Evolutionary conservation across 2,888 invertebrate species (phyloP).

Genomic region (Ferdinandea cuprea): DNA sequence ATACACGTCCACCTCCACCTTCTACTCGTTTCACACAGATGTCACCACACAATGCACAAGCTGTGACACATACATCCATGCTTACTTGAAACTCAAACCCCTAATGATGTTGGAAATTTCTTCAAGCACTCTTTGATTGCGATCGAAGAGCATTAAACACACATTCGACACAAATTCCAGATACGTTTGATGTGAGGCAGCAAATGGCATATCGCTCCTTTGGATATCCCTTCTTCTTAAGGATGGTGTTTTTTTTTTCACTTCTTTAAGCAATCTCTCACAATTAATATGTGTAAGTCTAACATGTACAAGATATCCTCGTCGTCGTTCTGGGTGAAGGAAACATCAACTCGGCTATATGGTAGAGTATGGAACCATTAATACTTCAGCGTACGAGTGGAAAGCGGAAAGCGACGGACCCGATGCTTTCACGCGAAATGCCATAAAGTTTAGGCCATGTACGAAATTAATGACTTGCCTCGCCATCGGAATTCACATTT

Average conservation of each 20-base stretch:
- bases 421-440: conserved; percentile 44
- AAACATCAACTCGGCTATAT: conserved; percentile 38
- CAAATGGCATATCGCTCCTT: conserved; percentile 44
- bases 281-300: conserved; percentile 64
- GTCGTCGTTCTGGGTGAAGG: conserved; percentile 22
- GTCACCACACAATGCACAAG: no score
- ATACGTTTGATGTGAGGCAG: conserved; percentile 19
- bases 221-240: conserved; percentile 35
- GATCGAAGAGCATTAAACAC: conserved; percentile 48
- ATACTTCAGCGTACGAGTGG: conserved; percentile 9
- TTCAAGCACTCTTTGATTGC: conserved; percentile 35
- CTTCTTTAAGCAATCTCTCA: conserved; percentile 52
- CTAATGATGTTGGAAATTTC: conserved; percentile 31
- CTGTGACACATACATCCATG: no score
- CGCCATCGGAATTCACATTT: conserved; percentile 71
- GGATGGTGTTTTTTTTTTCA: conserved; percentile 13
- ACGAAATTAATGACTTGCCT: conserved; percentile 71
- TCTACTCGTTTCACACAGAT: neutral
- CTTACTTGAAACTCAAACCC: neutral
- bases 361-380: conserved; percentile 42
- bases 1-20: no score
- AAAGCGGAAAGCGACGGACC: conserved; percentile 52
- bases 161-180: conserved; percentile 50
- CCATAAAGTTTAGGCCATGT: conserved; percentile 62
- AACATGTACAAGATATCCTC: conserved; percentile 26